Percentiles rank a stretch among this genome's conserved stretches.
phyloP scores from a whole-genome alignment of 2,888 invertebrate genomes.

The Agonum fuliginosum region DNA sequence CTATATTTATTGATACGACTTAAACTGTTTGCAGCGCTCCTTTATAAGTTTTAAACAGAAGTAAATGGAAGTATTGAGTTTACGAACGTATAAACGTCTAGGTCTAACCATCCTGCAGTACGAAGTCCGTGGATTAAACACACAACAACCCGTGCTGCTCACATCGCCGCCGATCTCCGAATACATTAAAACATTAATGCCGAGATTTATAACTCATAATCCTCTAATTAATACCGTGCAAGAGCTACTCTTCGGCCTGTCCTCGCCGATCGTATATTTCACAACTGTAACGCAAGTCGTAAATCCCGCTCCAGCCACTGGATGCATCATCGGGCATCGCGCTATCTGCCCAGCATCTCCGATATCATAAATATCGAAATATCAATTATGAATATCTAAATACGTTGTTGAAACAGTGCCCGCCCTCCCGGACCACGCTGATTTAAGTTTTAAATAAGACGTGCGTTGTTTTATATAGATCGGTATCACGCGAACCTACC shows the following conservation, averaged over 20 bases:
- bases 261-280: conserved; percentile 42
- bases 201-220: conserved; percentile 54
- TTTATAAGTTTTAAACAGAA: too few relatives aligned
- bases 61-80: too few relatives aligned
- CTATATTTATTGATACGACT: too few relatives aligned
- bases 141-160: conserved; percentile 24
- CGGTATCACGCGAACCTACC: conserved; percentile 50
- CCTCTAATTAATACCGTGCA: conserved; percentile 57
- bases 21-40: too few relatives aligned
- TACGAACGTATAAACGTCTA: too few relatives aligned
- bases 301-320: conserved; percentile 45
- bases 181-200: conserved; percentile 57
- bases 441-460: conserved; percentile 59
- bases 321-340: conserved; percentile 44
- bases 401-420: conserved; percentile 67
- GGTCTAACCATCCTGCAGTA: too few relatives aligned
- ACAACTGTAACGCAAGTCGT: conserved; percentile 49
- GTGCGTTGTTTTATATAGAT: conserved; percentile 55
- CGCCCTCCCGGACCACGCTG: conserved; percentile 66
- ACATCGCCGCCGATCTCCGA: conserved; percentile 42
- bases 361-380: conserved; percentile 65
- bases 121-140: conserved; percentile 49
- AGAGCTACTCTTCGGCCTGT: conserved; percentile 47
- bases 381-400: conserved; percentile 72
- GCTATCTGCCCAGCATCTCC: conserved; percentile 52